These are phyloP conservation scores for Oophaga sylvatica DNA, from an alignment of 2,797 vertebrate species.

Conservation along the genomic window DNA sequence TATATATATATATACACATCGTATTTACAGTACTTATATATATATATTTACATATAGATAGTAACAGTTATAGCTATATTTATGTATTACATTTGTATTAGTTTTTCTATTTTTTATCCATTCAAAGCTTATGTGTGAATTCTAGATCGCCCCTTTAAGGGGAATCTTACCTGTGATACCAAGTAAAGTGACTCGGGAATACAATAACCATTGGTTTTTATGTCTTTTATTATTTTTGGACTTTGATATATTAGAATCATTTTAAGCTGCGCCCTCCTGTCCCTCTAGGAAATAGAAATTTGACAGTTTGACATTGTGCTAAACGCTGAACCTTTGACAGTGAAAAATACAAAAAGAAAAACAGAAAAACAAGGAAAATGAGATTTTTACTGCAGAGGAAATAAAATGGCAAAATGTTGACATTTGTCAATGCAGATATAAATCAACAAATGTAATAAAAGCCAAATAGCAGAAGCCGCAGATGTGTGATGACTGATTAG, in stretches of 20 bases:
- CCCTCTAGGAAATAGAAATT: conserved; percentile 33
- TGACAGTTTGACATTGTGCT: conserved; percentile 38
- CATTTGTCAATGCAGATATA: conserved; percentile 13
- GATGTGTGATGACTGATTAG: neutral
- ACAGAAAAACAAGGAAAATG: conserved; percentile 21
- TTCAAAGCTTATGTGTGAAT: neutral
- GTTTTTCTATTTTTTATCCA: neutral
- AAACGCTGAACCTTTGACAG: conserved; percentile 26
- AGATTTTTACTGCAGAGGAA: neutral
- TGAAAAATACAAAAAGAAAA: conserved; percentile 33
- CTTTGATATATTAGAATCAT: conserved; percentile 37
- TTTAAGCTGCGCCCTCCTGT: neutral
- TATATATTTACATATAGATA: too few species aligned
- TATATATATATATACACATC: too few species aligned
- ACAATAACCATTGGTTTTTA: conserved; percentile 13
- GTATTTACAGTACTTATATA: too few species aligned
- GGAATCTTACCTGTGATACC: neutral
- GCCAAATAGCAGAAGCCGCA: neutral
- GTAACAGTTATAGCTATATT: too few species aligned
- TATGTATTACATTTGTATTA: neutral
- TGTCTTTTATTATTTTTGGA: conserved; percentile 35
- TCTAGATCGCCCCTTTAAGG: neutral
- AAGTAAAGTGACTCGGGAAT: neutral
- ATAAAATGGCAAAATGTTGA: neutral
- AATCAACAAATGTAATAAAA: conserved; percentile 17